Percentiles rank a stretch among this genome's conserved stretches.
phyloP scores from a whole-genome alignment of 1,140 invertebrate genomes.

The Drosophila ambigua region DNA sequence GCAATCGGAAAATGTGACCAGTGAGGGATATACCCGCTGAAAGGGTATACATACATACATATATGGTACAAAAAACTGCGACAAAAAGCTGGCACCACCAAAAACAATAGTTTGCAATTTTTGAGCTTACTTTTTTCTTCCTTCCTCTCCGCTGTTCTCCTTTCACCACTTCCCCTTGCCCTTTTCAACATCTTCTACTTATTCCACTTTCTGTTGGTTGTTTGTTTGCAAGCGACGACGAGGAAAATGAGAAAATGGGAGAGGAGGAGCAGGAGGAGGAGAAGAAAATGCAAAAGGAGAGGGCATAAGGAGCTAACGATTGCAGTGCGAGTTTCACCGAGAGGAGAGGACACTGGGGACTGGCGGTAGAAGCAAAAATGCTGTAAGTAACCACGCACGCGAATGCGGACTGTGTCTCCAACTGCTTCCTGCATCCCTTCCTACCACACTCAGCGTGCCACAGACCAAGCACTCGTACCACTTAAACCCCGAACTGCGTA shows the following conservation, averaged over 20 bases:
- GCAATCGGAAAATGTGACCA: too few species aligned
- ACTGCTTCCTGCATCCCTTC: not conserved
- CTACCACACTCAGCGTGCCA: not conserved
- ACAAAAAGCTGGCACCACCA: slow-evolving; percentile 54
- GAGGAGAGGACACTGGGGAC: too few species aligned
- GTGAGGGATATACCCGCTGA: too few species aligned
- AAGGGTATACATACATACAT: too few species aligned
- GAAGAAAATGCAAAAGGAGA: not conserved
- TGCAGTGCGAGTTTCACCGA: not conserved
- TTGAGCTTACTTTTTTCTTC: slow-evolving; percentile 39
- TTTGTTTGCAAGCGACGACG: too few species aligned
- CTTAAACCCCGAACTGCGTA: too few species aligned
- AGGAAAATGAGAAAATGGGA: too few species aligned
- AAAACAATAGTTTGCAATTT: slow-evolving; percentile 70
- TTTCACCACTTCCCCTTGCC: too few species aligned
- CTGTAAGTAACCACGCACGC: slow-evolving; percentile 20
- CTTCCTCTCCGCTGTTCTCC: too few species aligned
- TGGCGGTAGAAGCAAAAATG: slow-evolving; percentile 1
- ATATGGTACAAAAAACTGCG: slow-evolving; percentile 32
- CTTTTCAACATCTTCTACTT: slow-evolving; percentile 5
- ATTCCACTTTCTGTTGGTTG: not conserved
- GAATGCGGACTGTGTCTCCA: slow-evolving; percentile 12
- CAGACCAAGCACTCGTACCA: slow-evolving; percentile 5
- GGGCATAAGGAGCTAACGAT: not conserved
- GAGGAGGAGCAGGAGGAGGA: not conserved